Conservation (phyloP, 2,888 invertebrate genomes). For the Hypselothyrea guttata region DNA sequence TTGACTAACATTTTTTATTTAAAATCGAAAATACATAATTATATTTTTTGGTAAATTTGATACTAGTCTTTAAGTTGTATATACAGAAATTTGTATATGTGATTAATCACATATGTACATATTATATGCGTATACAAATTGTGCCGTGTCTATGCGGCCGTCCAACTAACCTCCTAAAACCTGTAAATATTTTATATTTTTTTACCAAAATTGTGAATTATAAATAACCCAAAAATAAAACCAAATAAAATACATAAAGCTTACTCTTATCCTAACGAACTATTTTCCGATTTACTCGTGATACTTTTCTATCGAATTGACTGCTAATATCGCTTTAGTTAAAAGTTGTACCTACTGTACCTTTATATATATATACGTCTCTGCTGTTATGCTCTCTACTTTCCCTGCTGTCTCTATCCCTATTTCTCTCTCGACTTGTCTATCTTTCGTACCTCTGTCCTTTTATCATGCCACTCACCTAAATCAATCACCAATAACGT, state of each 20-base stretch:
- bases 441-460: conserved; percentile 20
- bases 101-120: conserved; percentile 69
- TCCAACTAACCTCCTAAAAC: conserved; percentile 53
- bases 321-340: conserved; percentile 59
- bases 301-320: conserved; percentile 30
- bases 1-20: conserved; percentile 68
- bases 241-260: conserved; percentile 37
- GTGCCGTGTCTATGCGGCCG: conserved; percentile 27
- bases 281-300: conserved; percentile 21
- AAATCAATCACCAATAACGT: conserved; percentile 79
- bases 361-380: no score
- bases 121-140: conserved; percentile 58
- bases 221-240: conserved; percentile 55
- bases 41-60: conserved; percentile 73
- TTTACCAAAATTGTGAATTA: conserved; percentile 69
- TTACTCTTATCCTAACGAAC: conserved; percentile 30
- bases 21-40: conserved; percentile 15
- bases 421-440: conserved; percentile 31
- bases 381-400: conserved; percentile 19
- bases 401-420: no score
- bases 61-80: conserved; percentile 78
- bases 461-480: conserved; percentile 56
- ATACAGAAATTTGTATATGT: conserved; percentile 72
- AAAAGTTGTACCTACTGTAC: conserved; percentile 35
- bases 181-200: conserved; percentile 71